These are phyloP conservation scores for Cyprinodon diabolis DNA, from an alignment of 2,797 vertebrate genomes.

Conservation along the genomic window DNA sequence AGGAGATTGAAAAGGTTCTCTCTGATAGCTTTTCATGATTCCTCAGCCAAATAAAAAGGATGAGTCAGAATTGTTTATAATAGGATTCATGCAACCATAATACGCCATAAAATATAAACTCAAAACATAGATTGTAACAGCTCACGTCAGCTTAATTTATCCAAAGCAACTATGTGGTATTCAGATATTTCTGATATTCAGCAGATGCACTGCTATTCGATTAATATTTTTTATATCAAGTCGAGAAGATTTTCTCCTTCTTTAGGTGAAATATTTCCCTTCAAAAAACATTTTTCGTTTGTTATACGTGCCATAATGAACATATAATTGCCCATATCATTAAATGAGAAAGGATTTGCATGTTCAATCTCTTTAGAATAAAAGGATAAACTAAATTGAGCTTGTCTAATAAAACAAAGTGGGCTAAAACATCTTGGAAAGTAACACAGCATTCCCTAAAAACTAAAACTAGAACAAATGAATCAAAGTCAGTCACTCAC, in stretches of 20 bases:
- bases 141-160: background rate
- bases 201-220: background rate
- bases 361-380: background rate
- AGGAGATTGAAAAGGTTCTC: constrained; percentile 5
- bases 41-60: constrained; percentile 37
- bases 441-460: background rate
- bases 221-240: no score
- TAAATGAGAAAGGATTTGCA: background rate
- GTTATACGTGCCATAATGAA: background rate
- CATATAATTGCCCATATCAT: background rate
- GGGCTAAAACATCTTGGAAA: background rate
- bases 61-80: constrained; percentile 27
- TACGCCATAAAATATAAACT: background rate
- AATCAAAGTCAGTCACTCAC: no score
- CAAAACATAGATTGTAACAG: background rate
- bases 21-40: constrained; percentile 38
- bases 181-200: background rate
- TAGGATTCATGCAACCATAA: background rate
- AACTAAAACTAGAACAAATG: no score
- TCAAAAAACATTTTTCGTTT: no score
- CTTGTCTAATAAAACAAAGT: background rate
- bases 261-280: no score
- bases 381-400: background rate
- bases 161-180: background rate
- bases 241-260: no score